Evolutionary conservation across 2,113 vertebrate genomes (phyloP).

Genomic region (Maccullochella peelii): DNA sequence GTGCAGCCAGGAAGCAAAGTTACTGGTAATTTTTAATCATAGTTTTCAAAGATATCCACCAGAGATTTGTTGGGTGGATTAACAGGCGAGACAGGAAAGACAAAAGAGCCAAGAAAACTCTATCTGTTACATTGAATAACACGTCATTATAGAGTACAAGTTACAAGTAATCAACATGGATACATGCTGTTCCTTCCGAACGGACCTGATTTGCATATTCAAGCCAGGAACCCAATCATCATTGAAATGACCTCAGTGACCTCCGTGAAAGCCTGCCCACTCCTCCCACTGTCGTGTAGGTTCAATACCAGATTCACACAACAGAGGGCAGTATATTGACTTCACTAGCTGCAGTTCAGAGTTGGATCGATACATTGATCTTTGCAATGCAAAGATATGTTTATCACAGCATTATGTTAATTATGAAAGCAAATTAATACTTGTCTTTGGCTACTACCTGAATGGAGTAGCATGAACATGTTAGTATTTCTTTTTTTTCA

Average conservation of each 20-base stretch:
- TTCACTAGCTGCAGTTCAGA: not conserved
- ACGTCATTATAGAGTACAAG: not conserved
- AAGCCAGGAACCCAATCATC: not conserved
- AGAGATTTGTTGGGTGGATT: slow-evolving; percentile 5
- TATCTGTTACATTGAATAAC: not conserved
- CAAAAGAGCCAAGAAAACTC: slow-evolving; percentile 10
- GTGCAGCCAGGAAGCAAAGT: slow-evolving; percentile 36
- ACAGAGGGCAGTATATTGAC: slow-evolving; percentile 60
- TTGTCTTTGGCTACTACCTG: not conserved
- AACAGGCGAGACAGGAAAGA: slow-evolving; percentile 15
- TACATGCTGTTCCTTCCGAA: not conserved
- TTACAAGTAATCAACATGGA: not conserved
- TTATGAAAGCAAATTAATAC: not conserved
- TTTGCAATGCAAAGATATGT: not conserved
- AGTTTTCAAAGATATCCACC: slow-evolving; percentile 17
- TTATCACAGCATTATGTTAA: not conserved
- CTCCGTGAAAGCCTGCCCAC: slow-evolving; percentile 29
- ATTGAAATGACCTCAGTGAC: slow-evolving; percentile 62
- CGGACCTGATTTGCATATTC: slow-evolving; percentile 5
- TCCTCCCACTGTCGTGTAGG: slow-evolving; percentile 2
- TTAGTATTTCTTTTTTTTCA: not conserved
- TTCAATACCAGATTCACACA: slow-evolving; percentile 33
- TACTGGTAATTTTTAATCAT: slow-evolving; percentile 11
- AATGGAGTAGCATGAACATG: not conserved
- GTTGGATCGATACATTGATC: not conserved